Base-by-base conservation (phyloP, 2,888 invertebrate genomes). In the Mythimna impura region DNA sequence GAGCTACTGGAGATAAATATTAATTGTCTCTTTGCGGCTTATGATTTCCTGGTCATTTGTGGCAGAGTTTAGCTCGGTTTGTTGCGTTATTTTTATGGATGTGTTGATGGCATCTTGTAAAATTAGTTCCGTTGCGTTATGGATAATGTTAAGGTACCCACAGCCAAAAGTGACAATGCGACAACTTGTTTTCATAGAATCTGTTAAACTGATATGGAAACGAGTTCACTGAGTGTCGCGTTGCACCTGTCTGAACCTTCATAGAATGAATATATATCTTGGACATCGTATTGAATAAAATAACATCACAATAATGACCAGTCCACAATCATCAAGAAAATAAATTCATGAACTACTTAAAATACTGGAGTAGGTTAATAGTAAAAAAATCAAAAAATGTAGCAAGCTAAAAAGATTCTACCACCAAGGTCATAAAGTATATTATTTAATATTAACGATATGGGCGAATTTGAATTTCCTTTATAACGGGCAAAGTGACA, bases 401-500 rank as follows among this genome's bases (percentile, higher is more conserved):
- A 20, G 10, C 43, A 77, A 52, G 10, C 52, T 25, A 62, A 76
- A 72, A 54, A 52, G 20, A 66, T 70, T 74, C 50, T 34, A 66
- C 8, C 0, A 0, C 9, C 9, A 22, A 22, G 3, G 34, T 43
- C 54, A 71, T 85, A 83, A 25, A 47, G 55, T 50, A 43, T 50
- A 65, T 43, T 75, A 47, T 81, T 61, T 22, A 36, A 10, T 76
- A 62, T 22, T 52, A 62, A 30, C 22, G 34, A 40, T 30, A 58
- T 47, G 54, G 68, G 57, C 20, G 54, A 75, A 73, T 81, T 75
- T 67, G 54, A 70, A 69, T 76, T 85, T 77, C 70, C 71, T 83
- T 81, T 81, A 83, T 90, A 90, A 90, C 89, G 89, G 88, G 75
- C 87, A 86, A 85, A 84, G 84, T 89, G 87, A 87, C 85, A 86